phyloP scores from a whole-genome alignment of 2,888 invertebrate genomes.

The Sesia apiformis region DNA sequence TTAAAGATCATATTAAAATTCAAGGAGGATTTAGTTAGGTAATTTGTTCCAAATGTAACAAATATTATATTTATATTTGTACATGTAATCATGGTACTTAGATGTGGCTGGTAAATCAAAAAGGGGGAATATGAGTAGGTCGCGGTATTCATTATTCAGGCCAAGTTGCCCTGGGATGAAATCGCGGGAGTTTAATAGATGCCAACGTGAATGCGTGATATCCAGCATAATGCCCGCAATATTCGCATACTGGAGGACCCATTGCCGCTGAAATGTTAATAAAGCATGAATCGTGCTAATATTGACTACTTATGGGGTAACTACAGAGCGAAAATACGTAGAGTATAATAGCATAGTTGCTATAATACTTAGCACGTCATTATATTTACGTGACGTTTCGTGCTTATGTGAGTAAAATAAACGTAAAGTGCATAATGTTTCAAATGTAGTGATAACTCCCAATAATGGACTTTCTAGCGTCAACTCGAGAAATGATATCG shows the following conservation, averaged over 20 bases:
- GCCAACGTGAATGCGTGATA: slow-evolving; percentile 16
- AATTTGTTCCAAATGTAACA: too few relatives aligned
- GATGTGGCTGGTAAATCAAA: slow-evolving; percentile 38
- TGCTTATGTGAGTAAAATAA: too few relatives aligned
- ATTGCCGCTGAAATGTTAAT: slow-evolving; percentile 3
- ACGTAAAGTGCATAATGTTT: too few relatives aligned
- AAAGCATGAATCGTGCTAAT: not conserved
- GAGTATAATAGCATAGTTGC: too few relatives aligned
- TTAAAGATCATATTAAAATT: too few relatives aligned
- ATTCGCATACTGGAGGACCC: slow-evolving; percentile 15
- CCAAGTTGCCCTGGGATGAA: slow-evolving; percentile 30
- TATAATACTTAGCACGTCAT: too few relatives aligned
- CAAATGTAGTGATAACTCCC: too few relatives aligned
- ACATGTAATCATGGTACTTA: slow-evolving; percentile 22
- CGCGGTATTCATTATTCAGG: slow-evolving; percentile 51
- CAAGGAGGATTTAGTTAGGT: too few relatives aligned
- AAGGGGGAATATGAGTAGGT: slow-evolving; percentile 34
- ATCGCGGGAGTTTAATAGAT: slow-evolving; percentile 36
- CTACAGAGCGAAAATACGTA: too few relatives aligned
- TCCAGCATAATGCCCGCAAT: slow-evolving; percentile 16
- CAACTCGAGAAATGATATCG: too few relatives aligned
- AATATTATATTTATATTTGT: slow-evolving; percentile 14
- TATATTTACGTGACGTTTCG: too few relatives aligned
- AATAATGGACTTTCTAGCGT: too few relatives aligned
- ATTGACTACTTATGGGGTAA: not conserved